Percentiles rank a stretch among this genome's conserved stretches.
These are phyloP conservation scores for Epistrophe eligans DNA, from an alignment of 2,888 invertebrate genomes.

Conservation along the genomic window DNA sequence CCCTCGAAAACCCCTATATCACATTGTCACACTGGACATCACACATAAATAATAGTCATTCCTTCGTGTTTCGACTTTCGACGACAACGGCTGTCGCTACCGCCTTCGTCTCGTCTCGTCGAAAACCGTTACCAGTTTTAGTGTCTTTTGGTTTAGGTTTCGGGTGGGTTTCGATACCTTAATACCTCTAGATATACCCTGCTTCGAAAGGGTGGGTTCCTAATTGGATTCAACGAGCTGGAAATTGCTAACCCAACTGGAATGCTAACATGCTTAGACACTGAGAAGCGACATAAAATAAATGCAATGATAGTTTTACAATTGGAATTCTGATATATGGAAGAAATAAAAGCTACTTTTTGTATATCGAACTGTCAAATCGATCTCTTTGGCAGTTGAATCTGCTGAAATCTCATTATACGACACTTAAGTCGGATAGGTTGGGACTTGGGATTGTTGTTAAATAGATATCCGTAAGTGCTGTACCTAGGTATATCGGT, in stretches of 20 bases:
- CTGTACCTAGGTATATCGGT: not conserved
- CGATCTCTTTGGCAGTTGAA: slow-evolving; percentile 56
- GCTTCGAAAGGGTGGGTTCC: slow-evolving; percentile 51
- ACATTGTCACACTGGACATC: not conserved
- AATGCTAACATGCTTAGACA: slow-evolving; percentile 71
- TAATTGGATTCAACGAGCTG: slow-evolving; percentile 76
- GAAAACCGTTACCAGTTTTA: no score
- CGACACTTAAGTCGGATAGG: slow-evolving; percentile 58
- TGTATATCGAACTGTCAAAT: slow-evolving; percentile 58
- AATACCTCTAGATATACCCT: not conserved
- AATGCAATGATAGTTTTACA: slow-evolving; percentile 44
- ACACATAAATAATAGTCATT: not conserved
- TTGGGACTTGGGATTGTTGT: slow-evolving; percentile 12
- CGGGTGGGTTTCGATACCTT: slow-evolving; percentile 23
- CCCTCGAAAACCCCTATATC: not conserved
- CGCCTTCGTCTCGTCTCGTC: not conserved
- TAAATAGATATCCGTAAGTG: not conserved
- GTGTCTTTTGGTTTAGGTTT: slow-evolving; percentile 51
- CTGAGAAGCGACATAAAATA: slow-evolving; percentile 52
- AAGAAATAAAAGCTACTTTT: slow-evolving; percentile 11
- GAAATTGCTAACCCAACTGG: slow-evolving; percentile 75
- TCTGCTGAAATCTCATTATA: slow-evolving; percentile 63
- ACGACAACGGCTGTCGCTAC: not conserved
- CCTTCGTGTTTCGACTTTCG: not conserved
- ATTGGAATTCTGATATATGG: not conserved